Percentiles rank a stretch among this genome's conserved stretches.
phyloP scores from a whole-genome alignment of 2,113 vertebrate genomes.

The Agelaius tricolor region DNA sequence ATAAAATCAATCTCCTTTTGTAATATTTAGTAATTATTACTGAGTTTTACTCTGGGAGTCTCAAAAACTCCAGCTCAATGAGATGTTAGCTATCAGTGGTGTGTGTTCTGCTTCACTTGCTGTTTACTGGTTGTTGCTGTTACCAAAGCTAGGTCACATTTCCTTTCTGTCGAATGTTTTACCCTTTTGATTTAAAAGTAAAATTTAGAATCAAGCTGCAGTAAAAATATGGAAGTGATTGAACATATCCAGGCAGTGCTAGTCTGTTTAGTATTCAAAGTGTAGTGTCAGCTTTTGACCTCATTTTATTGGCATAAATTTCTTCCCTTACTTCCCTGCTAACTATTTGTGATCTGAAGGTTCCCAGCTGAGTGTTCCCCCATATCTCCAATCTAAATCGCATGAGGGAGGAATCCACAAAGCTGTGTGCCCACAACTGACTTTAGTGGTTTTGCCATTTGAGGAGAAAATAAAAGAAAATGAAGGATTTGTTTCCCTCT shows the following conservation, averaged over 20 bases:
- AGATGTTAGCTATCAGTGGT: neutral
- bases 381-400: neutral
- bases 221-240: neutral
- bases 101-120: neutral
- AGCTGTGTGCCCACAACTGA: neutral
- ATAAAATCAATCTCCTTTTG: neutral
- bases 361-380: accelerated
- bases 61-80: neutral
- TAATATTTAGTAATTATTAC: neutral
- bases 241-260: neutral
- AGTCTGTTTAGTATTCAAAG: neutral
- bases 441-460: neutral
- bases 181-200: neutral
- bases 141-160: neutral
- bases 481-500: neutral
- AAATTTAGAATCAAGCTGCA: neutral
- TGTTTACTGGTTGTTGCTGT: neutral
- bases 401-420: neutral
- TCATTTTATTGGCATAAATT: neutral
- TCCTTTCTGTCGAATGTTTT: neutral
- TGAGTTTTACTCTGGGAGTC: neutral
- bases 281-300: neutral
- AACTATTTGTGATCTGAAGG: neutral
- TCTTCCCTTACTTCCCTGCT: neutral
- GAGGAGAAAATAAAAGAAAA: neutral